Percentiles rank a stretch among this genome's conserved stretches.
Conservation (phyloP, 2,797 vertebrate genomes). For the Argentina silus region DNA sequence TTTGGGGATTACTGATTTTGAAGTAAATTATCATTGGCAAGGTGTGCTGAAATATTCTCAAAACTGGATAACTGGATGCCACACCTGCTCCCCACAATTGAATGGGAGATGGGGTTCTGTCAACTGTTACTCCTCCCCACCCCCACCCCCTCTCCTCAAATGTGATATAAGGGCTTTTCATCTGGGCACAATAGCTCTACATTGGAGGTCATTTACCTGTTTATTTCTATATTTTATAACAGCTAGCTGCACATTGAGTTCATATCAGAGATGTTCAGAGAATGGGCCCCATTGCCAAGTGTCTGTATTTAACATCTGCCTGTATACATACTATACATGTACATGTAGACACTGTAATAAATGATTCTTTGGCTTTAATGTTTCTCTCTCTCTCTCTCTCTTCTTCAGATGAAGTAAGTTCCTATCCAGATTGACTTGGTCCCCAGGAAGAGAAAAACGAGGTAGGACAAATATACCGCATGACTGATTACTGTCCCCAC, state of each 20-base stretch:
- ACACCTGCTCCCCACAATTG: slow-evolving; percentile 54
- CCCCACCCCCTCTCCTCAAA: slow-evolving; percentile 24
- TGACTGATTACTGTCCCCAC: slow-evolving; percentile 80
- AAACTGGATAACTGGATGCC: slow-evolving; percentile 58
- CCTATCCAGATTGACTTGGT: slow-evolving; percentile 68
- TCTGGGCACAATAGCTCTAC: slow-evolving; percentile 28
- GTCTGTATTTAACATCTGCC: slow-evolving; percentile 52
- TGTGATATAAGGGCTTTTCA: slow-evolving; percentile 38
- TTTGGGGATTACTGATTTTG: slow-evolving; percentile 87
- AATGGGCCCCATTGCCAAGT: slow-evolving; percentile 38
- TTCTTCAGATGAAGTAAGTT: slow-evolving; percentile 80
- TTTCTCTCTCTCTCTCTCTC: slow-evolving; percentile 55
- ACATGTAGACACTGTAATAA: slow-evolving; percentile 52
- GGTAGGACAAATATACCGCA: slow-evolving; percentile 79
- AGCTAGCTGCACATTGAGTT: background rate
- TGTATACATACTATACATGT: slow-evolving; percentile 32
- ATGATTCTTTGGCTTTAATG: slow-evolving; percentile 64
- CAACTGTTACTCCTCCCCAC: slow-evolving; percentile 44
- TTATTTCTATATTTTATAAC: slow-evolving; percentile 44
- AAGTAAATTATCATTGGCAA: slow-evolving; percentile 89
- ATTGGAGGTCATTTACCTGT: slow-evolving; percentile 18
- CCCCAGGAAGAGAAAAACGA: slow-evolving; percentile 76
- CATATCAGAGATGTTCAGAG: slow-evolving; percentile 38
- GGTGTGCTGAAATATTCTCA: slow-evolving; percentile 75
- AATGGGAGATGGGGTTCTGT: slow-evolving; percentile 40